Percentiles rank a stretch among this genome's conserved stretches.
phyloP scores from a whole-genome alignment of 2,888 invertebrate genomes.

The Calliphora vomitoria region DNA sequence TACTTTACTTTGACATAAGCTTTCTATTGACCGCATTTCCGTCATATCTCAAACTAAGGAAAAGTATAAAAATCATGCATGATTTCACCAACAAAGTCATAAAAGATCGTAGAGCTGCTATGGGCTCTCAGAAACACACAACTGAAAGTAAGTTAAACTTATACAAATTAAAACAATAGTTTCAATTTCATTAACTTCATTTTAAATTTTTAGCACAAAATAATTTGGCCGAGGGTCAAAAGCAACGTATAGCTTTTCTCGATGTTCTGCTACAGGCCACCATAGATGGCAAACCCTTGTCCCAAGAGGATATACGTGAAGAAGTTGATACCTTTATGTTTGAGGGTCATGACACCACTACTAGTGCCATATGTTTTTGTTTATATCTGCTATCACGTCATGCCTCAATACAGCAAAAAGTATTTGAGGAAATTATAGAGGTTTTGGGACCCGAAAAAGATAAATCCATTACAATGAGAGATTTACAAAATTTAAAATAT shows the following conservation, averaged over 20 bases:
- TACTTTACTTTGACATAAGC: conserved; percentile 61
- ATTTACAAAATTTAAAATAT: conserved; percentile 79
- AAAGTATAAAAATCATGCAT: conserved; percentile 69
- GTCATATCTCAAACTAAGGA: conserved; percentile 56
- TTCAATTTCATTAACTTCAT: too few relatives aligned
- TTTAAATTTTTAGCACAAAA: too few relatives aligned
- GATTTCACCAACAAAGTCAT: conserved; percentile 73
- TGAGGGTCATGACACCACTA: conserved; percentile 84
- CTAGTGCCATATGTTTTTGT: conserved; percentile 80
- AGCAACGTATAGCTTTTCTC: conserved; percentile 88
- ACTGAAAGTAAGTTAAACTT: conserved; percentile 12
- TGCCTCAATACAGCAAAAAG: conserved; percentile 78
- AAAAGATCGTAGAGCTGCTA: conserved; percentile 66
- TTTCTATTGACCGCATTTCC: conserved; percentile 55
- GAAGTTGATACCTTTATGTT: conserved; percentile 89
- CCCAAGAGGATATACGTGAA: conserved; percentile 87
- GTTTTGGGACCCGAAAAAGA: conserved; percentile 78
- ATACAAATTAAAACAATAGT: too few relatives aligned
- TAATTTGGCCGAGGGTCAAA: conserved; percentile 84
- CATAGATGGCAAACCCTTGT: conserved; percentile 85
- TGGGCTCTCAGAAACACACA: neutral
- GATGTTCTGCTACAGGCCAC: conserved; percentile 88
- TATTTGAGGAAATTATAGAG: conserved; percentile 78
- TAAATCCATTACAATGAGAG: conserved; percentile 74
- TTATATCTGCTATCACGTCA: conserved; percentile 80